Evolutionary conservation across 2,888 invertebrate species (phyloP), one percentile per base, ranked within the genome.

Genomic region (Desoria tigrina): DNA sequence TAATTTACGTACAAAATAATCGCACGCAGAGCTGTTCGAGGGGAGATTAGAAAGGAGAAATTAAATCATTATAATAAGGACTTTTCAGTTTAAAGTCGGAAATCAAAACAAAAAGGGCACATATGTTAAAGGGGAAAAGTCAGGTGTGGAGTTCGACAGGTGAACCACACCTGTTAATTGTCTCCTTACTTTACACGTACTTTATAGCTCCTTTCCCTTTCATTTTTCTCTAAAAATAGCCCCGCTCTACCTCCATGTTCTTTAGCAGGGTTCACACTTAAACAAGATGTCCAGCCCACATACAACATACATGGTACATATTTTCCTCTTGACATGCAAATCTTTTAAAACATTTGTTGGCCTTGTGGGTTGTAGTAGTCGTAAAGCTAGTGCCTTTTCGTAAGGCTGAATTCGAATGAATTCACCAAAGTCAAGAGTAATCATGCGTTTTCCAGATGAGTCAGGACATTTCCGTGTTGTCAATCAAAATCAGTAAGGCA

Each of bases 111-210:
- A 51, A 51, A 51, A 24, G 24, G 16, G 6, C 51, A 45, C 21
- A 26, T 51, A 24, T 51, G 51, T 51, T 21, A 51, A 45, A 51
- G 51, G 23, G 51, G 51, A 51, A 26, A 51, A 51, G 57, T 57
- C 61, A 63, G 63, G 64, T 66, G 69, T 62, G 62, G 64, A 58
- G 56, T 69, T 62, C 53, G 64, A 65, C 71, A 71, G 71, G 71
- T 71, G 71, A 66, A 65, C 65, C 65, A 66, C 71, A 71, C 71
- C 71, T 71, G 71, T 70, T 67, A 70, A 67, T 65, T 67, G 65
- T 51, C 57, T 24, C 3, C 45, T 26, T 45, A 7, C n/a, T n/a
- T 11, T 39, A 39, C 9, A 39, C 39, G 16, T 11, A 39, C 9
- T 39, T 14, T 39, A 39, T 39, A 11, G 39, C 39, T 39, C 14